These are phyloP conservation scores for Agapornis roseicollis DNA, from an alignment of 2,113 vertebrate genomes.

Conservation along the genomic window DNA sequence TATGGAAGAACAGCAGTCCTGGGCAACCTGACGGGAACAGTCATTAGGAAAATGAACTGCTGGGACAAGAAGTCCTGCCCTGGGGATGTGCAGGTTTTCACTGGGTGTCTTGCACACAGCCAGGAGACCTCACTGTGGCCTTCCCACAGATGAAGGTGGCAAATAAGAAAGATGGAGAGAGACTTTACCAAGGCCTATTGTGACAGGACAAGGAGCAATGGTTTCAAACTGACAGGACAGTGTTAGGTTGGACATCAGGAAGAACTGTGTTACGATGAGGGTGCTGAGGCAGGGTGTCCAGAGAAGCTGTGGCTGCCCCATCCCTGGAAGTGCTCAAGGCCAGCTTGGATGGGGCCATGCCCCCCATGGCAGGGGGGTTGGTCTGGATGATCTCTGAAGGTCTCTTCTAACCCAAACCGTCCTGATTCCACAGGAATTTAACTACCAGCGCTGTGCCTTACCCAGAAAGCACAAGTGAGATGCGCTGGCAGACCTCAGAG, in stretches of 20 bases:
- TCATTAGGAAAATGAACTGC: not conserved
- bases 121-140: not conserved
- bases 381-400: not conserved
- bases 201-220: not conserved
- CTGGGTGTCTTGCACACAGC: not conserved
- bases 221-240: not conserved
- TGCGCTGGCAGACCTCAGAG: not conserved
- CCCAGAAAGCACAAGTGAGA: not conserved
- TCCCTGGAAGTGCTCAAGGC: not conserved
- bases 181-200: not conserved
- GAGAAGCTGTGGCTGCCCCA: not conserved
- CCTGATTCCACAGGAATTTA: not conserved
- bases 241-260: no score
- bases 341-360: accelerated
- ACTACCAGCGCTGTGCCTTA: not conserved
- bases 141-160: not conserved
- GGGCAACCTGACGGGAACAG: not conserved
- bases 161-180: not conserved
- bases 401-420: not conserved
- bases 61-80: not conserved
- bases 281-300: not conserved
- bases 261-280: not conserved
- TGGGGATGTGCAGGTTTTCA: no score
- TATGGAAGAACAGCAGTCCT: not conserved
- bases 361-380: not conserved